These are phyloP conservation scores for Melopsittacus undulatus DNA, from an alignment of 2,797 vertebrate species.

Conservation along the genomic window DNA sequence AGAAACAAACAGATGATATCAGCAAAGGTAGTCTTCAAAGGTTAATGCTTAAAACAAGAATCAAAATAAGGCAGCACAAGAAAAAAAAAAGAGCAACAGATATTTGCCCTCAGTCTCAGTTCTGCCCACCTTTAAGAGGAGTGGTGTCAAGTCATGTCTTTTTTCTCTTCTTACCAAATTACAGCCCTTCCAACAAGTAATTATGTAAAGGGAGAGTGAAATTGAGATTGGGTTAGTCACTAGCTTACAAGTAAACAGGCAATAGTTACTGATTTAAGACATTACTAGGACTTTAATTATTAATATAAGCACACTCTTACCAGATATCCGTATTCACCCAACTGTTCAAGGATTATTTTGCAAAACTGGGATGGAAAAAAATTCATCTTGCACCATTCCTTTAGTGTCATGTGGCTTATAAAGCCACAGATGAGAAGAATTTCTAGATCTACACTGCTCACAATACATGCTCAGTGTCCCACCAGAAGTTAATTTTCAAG, in stretches of 20 bases:
- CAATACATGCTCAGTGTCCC: background rate
- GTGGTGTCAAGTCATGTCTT: slow-evolving; percentile 40
- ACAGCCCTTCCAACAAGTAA: slow-evolving; percentile 49
- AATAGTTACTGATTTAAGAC: slow-evolving; percentile 12
- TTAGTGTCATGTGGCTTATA: background rate
- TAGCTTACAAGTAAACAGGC: slow-evolving; percentile 60
- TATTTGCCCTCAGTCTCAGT: slow-evolving; percentile 58
- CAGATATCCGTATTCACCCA: background rate
- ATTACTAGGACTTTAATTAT: slow-evolving; percentile 38
- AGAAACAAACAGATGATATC: slow-evolving; percentile 70
- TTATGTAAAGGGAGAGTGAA: slow-evolving; percentile 28
- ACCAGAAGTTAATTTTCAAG: background rate
- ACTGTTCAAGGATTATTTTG: background rate
- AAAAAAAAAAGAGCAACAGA: slow-evolving; percentile 36
- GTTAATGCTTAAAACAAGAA: slow-evolving; percentile 55
- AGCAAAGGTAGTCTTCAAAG: slow-evolving; percentile 72
- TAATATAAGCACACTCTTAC: background rate
- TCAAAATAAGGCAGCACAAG: slow-evolving; percentile 60
- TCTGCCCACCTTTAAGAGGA: slow-evolving; percentile 53
- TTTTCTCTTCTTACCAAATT: slow-evolving; percentile 59
- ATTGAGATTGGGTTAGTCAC: slow-evolving; percentile 34
- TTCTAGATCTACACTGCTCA: background rate
- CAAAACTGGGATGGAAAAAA: background rate
- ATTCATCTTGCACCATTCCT: background rate
- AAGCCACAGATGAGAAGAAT: background rate